These are phyloP conservation scores for Plumapathes pennacea DNA, from an alignment of 92 coral and sea anemone genomes.

Conservation along the genomic window DNA sequence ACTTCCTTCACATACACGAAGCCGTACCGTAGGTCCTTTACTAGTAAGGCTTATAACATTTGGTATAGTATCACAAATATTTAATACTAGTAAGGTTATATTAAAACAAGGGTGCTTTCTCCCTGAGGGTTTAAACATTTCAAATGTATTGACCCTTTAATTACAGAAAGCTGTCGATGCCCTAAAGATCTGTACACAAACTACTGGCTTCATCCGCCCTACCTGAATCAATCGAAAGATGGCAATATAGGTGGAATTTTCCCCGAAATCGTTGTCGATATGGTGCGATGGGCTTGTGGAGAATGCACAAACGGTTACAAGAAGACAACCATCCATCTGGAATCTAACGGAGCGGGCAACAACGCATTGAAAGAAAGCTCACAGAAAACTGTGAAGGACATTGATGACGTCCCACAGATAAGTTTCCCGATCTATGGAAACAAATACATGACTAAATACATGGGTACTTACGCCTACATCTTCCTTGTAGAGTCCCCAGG, in stretches of 20 bases:
- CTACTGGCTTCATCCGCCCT: conserved; percentile 90
- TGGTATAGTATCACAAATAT: too few relatives aligned
- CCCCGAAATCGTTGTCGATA: conserved; percentile 60
- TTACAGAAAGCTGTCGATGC: conserved; percentile 88
- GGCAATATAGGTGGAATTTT: conserved; percentile 73
- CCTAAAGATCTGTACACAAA: conserved; percentile 64
- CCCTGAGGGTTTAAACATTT: too few relatives aligned
- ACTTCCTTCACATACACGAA: too few relatives aligned
- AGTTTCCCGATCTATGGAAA: conserved; percentile 80
- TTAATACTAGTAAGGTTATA: too few relatives aligned
- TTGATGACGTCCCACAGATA: conserved; percentile 59
- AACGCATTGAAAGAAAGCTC: conserved; percentile 36
- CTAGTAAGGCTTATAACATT: too few relatives aligned
- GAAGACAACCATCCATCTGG: conserved; percentile 47
- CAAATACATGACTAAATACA: conserved; percentile 43
- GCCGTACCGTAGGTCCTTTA: too few relatives aligned
- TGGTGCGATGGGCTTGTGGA: conserved; percentile 66
- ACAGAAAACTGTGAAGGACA: conserved; percentile 39
- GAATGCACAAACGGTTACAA: conserved; percentile 49
- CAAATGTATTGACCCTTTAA: too few relatives aligned
- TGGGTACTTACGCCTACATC: conserved; percentile 69
- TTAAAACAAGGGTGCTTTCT: too few relatives aligned
- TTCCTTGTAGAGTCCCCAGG: conserved; percentile 85
- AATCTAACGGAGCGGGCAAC: conserved; percentile 2
- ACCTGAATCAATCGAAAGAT: conserved; percentile 18